Conservation (phyloP, 1,140 invertebrate species). For the Solenopsis fugax region DNA sequence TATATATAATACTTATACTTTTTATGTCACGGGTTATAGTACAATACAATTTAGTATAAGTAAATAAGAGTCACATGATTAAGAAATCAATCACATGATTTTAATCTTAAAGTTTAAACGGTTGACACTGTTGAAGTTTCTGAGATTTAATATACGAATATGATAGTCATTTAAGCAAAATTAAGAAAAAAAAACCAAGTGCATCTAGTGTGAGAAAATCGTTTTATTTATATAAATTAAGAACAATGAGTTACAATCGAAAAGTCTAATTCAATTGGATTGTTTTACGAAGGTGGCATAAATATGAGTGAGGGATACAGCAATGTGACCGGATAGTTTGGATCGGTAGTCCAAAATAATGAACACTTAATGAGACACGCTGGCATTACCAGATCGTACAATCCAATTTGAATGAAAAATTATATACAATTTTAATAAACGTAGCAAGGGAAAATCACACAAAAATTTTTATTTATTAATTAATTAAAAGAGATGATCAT, state of each 20-base stretch:
- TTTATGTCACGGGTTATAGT: not conserved
- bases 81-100: constrained; percentile 23
- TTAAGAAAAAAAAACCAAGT: constrained; percentile 81
- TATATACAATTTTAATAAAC: not conserved
- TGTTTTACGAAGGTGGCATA: constrained; percentile 53
- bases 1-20: not conserved
- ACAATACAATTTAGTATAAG: constrained; percentile 11
- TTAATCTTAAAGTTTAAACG: constrained; percentile 42
- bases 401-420: not conserved
- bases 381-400: constrained; percentile 51
- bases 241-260: constrained; percentile 67
- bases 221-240: constrained; percentile 79
- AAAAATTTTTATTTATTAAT: constrained; percentile 2
- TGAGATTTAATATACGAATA: constrained; percentile 11
- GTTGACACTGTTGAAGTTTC: constrained; percentile 44
- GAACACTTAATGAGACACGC: constrained; percentile 45
- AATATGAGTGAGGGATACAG: constrained; percentile 42
- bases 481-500: not conserved
- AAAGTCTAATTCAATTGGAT: constrained; percentile 49
- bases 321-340: constrained; percentile 12
- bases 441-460: not conserved
- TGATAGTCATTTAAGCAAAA: constrained; percentile 63
- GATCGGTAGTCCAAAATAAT: constrained; percentile 24
- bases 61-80: constrained; percentile 28
- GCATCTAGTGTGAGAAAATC: constrained; percentile 78